phyloP scores from a whole-genome alignment of 2,113 vertebrate genomes.

The Pampusana beccarii region DNA sequence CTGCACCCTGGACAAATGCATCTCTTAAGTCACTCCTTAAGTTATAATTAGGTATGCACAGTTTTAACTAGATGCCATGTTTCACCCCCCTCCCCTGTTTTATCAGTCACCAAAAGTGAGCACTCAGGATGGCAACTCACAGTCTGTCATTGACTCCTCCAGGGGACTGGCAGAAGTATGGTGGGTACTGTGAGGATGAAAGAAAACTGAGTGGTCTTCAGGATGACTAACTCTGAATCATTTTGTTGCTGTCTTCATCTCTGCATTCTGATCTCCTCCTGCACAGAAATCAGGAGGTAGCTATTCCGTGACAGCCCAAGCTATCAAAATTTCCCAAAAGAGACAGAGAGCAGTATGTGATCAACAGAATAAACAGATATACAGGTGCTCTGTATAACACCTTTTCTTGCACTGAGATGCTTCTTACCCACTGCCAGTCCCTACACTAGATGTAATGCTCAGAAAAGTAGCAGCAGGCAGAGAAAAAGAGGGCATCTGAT shows the following conservation, averaged over 20 bases:
- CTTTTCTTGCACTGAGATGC: not conserved
- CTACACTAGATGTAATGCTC: not conserved
- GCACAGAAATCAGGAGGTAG: conserved; percentile 28
- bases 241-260: conserved; percentile 11
- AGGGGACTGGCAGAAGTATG: not conserved
- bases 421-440: not conserved
- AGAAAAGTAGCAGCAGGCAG: not conserved
- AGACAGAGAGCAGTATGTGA: not conserved
- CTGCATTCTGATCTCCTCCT: conserved; percentile 25
- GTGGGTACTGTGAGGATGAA: not conserved
- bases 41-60: not conserved
- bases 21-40: not conserved
- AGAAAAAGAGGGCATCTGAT: conserved; percentile 28
- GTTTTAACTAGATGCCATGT: not conserved
- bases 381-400: conserved; percentile 19
- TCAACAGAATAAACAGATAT: conserved; percentile 10
- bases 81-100: not conserved
- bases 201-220: conserved; percentile 29
- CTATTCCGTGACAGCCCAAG: conserved; percentile 10
- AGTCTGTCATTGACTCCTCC: not conserved
- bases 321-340: not conserved
- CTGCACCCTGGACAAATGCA: not conserved
- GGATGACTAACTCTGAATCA: conserved; percentile 46
- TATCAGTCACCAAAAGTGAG: not conserved
- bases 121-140: not conserved